These are phyloP conservation scores for Acrossocheilus fasciatus DNA, from an alignment of 2,797 vertebrate species.

Conservation along the genomic window DNA sequence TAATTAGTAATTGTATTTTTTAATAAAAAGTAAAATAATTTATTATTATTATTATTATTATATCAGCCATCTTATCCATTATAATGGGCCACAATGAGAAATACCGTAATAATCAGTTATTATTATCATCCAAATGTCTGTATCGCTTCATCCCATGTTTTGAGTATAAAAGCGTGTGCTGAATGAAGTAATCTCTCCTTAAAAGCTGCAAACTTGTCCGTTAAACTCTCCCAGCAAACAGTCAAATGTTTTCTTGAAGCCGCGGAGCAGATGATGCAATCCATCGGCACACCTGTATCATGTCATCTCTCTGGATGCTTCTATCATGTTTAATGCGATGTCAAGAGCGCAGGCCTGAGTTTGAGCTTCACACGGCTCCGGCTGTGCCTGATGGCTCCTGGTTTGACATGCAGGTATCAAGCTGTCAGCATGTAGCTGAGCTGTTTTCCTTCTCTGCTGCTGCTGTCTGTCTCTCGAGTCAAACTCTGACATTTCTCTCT, in stretches of 20 bases:
- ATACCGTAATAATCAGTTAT: not conserved
- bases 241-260: slow-evolving; percentile 20
- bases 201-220: not conserved
- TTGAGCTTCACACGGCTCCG: slow-evolving; percentile 39
- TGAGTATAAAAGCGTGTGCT: not conserved
- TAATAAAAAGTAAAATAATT: not conserved
- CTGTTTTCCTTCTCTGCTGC: slow-evolving; percentile 1
- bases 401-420: slow-evolving; percentile 44
- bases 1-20: not conserved
- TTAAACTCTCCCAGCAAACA: not conserved
- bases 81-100: not conserved
- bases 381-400: slow-evolving; percentile 43
- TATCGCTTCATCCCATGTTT: not conserved
- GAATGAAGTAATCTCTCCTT: not conserved
- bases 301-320: slow-evolving; percentile 2
- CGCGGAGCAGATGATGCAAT: slow-evolving; percentile 17
- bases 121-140: not conserved
- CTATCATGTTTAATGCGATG: slow-evolving; percentile 27
- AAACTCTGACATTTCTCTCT: slow-evolving; percentile 49
- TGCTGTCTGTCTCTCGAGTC: slow-evolving; percentile 39
- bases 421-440: slow-evolving; percentile 39
- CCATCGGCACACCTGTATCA: slow-evolving; percentile 6
- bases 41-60: not conserved
- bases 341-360: slow-evolving; percentile 19
- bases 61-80: not conserved